These are phyloP conservation scores for Axis porcinus DNA, from an alignment of 2,113 vertebrate genomes.

Conservation along the genomic window DNA sequence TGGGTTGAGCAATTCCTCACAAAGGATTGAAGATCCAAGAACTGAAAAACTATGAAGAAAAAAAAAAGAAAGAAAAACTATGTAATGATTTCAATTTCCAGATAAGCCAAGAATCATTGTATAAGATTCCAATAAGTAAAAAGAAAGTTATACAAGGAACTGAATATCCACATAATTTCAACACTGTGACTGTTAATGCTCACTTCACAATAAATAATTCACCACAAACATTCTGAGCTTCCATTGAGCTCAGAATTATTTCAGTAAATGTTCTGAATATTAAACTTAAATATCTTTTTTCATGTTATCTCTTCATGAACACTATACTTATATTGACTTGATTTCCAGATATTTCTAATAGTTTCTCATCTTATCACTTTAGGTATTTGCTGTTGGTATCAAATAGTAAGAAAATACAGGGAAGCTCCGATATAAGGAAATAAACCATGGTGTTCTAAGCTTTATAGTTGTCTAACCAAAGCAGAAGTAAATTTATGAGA, in stretches of 20 bases:
- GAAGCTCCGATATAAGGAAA: neutral
- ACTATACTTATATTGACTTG: neutral
- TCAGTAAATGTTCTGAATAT: neutral
- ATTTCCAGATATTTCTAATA: neutral
- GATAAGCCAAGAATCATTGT: neutral
- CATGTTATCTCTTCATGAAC: neutral
- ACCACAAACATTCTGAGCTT: neutral
- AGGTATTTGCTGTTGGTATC: neutral
- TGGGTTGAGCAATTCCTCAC: slow-evolving; percentile 67
- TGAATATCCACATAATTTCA: slow-evolving; percentile 41
- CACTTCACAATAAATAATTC: neutral
- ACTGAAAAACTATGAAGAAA: neutral
- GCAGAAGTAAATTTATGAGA: neutral
- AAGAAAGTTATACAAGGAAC: neutral
- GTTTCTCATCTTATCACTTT: neutral
- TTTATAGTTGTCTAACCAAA: neutral
- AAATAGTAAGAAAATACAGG: neutral
- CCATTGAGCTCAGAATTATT: neutral
- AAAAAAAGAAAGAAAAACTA: neutral
- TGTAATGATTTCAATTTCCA: slow-evolving; percentile 12
- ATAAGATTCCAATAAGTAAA: neutral
- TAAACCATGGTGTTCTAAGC: neutral
- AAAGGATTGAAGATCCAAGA: neutral
- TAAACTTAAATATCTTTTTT: neutral
- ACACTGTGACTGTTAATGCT: neutral